These are phyloP conservation scores for Porphyrio hochstetteri DNA, from an alignment of 2,113 vertebrate genomes.

Conservation along the genomic window DNA sequence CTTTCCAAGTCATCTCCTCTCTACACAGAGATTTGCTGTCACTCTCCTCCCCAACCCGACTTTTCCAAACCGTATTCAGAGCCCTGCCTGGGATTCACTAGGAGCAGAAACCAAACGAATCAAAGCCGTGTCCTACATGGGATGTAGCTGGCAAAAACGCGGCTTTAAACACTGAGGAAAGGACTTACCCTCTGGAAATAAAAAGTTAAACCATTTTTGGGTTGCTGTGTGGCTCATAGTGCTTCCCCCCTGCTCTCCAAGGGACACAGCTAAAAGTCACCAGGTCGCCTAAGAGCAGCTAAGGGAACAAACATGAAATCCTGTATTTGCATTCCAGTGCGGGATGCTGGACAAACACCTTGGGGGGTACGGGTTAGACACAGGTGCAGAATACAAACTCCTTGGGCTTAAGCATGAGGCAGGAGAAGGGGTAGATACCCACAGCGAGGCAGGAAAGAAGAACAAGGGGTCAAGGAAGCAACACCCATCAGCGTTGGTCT, in stretches of 20 bases:
- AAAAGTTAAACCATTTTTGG: neutral
- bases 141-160: neutral
- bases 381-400: neutral
- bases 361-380: neutral
- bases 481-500: neutral
- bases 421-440: neutral
- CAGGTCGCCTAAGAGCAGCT: neutral
- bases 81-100: neutral
- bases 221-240: neutral
- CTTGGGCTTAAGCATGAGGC: neutral
- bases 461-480: neutral
- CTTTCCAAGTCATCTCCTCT: neutral
- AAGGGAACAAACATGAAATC: neutral
- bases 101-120: neutral
- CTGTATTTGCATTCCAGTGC: neutral
- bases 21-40: accelerated
- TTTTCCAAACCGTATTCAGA: neutral
- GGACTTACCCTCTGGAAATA: neutral
- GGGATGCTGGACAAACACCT: neutral
- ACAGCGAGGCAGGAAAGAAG: neutral
- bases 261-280: neutral
- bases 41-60: neutral
- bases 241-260: neutral
- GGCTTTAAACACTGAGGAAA: neutral
- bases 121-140: neutral